A percentile compares a stretch with the other conserved stretches of the same genome.
phyloP scores from a whole-genome alignment of 2,113 vertebrate species.

The Mesoclemmys tuberculata region DNA sequence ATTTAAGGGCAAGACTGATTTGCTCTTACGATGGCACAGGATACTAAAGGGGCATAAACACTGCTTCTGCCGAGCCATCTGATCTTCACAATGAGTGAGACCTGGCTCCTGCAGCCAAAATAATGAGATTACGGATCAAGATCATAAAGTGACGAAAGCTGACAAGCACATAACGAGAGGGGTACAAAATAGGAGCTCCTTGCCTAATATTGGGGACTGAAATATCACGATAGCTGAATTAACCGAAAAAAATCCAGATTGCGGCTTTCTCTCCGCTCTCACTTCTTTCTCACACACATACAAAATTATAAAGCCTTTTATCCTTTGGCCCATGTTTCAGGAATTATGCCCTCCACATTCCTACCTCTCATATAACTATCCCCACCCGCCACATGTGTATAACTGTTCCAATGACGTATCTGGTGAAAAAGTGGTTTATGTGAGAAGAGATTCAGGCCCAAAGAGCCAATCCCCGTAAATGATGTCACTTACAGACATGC shows the following conservation, averaged over 20 bases:
- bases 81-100: not conserved
- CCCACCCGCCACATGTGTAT: no score
- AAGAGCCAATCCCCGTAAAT: not conserved
- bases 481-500: not conserved
- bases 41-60: not conserved
- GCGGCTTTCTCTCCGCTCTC: not conserved
- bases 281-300: not conserved
- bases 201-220: not conserved
- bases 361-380: rapidly evolving
- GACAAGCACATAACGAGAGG: not conserved
- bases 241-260: not conserved
- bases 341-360: not conserved
- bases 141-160: not conserved
- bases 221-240: not conserved
- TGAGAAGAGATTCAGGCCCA: not conserved
- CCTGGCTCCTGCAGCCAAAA: not conserved
- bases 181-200: not conserved
- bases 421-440: not conserved
- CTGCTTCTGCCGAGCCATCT: not conserved
- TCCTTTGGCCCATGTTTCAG: rapidly evolving
- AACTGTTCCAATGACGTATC: no score
- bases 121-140: not conserved
- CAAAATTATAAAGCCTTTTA: not conserved
- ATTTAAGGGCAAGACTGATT: not conserved
- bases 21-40: not conserved